These are phyloP conservation scores for Xanthia icteritia DNA, from an alignment of 2,888 invertebrate species.

Conservation along the genomic window DNA sequence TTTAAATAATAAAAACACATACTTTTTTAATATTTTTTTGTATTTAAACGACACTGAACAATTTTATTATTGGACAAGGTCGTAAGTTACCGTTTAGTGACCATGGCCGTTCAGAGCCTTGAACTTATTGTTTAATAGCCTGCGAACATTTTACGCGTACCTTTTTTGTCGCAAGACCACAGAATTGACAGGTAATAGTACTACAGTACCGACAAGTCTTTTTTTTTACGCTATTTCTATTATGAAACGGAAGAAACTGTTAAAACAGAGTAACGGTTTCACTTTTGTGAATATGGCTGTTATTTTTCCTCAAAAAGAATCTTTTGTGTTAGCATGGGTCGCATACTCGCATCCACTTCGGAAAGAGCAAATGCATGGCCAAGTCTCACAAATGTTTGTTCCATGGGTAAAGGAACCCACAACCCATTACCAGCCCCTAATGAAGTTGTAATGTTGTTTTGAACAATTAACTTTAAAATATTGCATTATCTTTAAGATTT, in stretches of 20 bases:
- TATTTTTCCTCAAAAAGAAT: not conserved
- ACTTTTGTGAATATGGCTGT: not conserved
- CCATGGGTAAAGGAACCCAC: not conserved
- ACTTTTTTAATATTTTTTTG: not conserved
- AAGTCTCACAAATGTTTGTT: not conserved
- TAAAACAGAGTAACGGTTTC: not conserved
- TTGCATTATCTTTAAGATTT: not conserved
- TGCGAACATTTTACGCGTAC: conserved; percentile 21
- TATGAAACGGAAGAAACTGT: not conserved
- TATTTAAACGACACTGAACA: not conserved
- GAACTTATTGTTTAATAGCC: conserved; percentile 58
- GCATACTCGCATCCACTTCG: not conserved
- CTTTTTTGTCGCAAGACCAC: conserved; percentile 38
- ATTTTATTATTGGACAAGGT: conserved; percentile 44
- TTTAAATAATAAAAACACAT: not conserved
- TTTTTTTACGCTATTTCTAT: conserved; percentile 3
- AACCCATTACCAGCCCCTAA: not conserved
- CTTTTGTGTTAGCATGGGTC: not conserved
- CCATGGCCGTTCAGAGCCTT: conserved; percentile 49
- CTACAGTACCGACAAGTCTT: not conserved
- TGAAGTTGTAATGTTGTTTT: not conserved
- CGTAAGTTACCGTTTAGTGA: conserved; percentile 28
- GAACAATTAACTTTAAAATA: not conserved
- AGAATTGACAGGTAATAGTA: conserved; percentile 5
- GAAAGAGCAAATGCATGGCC: not conserved